phyloP scores from a whole-genome alignment of 1,140 invertebrate genomes.

The Kradibia gibbosae region DNA sequence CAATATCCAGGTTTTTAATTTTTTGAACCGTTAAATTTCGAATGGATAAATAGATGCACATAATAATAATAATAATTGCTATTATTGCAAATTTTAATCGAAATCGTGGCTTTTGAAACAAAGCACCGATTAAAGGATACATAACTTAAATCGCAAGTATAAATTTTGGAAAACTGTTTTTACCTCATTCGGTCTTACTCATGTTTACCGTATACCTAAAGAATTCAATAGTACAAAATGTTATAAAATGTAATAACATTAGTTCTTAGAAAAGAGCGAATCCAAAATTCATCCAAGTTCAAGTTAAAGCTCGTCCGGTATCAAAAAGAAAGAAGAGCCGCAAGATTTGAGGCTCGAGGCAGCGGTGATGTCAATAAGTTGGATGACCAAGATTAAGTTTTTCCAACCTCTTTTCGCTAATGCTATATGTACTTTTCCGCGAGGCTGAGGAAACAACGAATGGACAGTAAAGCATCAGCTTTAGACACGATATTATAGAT shows the following conservation, averaged over 20 bases:
- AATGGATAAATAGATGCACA: too few relatives aligned
- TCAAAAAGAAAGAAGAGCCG: neutral
- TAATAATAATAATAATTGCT: too few relatives aligned
- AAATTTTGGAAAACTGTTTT: too few relatives aligned
- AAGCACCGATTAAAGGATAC: too few relatives aligned
- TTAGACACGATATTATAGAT: slow-evolving; percentile 22
- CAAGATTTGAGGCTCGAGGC: neutral
- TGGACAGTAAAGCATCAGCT: slow-evolving; percentile 26
- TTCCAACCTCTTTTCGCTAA: neutral
- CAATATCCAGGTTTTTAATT: too few relatives aligned
- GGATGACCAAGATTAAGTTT: slow-evolving; percentile 5
- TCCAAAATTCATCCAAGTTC: slow-evolving; percentile 21
- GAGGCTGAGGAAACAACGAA: neutral
- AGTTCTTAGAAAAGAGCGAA: slow-evolving; percentile 34
- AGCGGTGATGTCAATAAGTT: slow-evolving; percentile 27
- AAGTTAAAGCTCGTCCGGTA: slow-evolving; percentile 30
- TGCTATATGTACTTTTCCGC: slow-evolving; percentile 9
- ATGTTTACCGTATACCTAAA: too few relatives aligned
- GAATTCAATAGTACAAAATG: slow-evolving; percentile 41
- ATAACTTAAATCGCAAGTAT: too few relatives aligned
- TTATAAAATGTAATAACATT: slow-evolving; percentile 26
- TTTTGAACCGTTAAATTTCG: too few relatives aligned
- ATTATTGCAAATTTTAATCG: too few relatives aligned
- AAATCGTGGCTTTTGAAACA: too few relatives aligned
- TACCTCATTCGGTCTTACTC: too few relatives aligned